These are phyloP conservation scores for Coelinius sp. DNA, from an alignment of 2,888 invertebrate species.

Conservation along the genomic window DNA sequence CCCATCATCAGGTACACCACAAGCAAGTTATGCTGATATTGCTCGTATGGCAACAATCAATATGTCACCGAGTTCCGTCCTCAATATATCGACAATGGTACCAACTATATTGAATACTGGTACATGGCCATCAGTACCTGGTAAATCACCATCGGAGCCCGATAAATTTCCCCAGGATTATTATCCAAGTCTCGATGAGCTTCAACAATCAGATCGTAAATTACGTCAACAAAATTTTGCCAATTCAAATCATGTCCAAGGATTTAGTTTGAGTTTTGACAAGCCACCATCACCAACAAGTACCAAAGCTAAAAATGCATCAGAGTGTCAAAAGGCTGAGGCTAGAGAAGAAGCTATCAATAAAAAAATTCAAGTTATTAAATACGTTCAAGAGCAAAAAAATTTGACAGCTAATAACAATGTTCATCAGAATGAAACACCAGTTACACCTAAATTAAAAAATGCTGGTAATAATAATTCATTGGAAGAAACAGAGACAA, in stretches of 20 bases:
- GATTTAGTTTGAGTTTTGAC: constrained; percentile 60
- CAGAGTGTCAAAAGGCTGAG: constrained; percentile 61
- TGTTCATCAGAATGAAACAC: constrained; percentile 46
- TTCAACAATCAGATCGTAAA: constrained; percentile 63
- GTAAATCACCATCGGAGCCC: constrained; percentile 58
- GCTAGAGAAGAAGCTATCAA: constrained; percentile 65
- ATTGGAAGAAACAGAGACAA: constrained; percentile 43
- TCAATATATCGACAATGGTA: constrained; percentile 61
- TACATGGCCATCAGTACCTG: constrained; percentile 62
- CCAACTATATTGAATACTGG: constrained; percentile 59
- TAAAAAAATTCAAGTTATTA: constrained; percentile 65
- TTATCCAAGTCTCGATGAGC: constrained; percentile 68
- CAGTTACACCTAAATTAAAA: constrained; percentile 49
- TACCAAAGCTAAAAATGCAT: constrained; percentile 57
- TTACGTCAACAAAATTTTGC: constrained; percentile 62
- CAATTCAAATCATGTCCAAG: constrained; percentile 58
- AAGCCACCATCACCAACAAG: constrained; percentile 62
- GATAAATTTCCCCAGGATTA: constrained; percentile 67
- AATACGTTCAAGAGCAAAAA: constrained; percentile 68
- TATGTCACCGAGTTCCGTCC: constrained; percentile 59
- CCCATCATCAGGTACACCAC: constrained; percentile 70
- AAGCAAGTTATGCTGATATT: constrained; percentile 87
- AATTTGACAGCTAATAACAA: constrained; percentile 44
- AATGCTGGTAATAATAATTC: constrained; percentile 49
- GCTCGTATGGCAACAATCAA: constrained; percentile 75